These are phyloP conservation scores for Mus minutoides DNA, from an alignment of 2,797 vertebrate species.

Conservation along the genomic window DNA sequence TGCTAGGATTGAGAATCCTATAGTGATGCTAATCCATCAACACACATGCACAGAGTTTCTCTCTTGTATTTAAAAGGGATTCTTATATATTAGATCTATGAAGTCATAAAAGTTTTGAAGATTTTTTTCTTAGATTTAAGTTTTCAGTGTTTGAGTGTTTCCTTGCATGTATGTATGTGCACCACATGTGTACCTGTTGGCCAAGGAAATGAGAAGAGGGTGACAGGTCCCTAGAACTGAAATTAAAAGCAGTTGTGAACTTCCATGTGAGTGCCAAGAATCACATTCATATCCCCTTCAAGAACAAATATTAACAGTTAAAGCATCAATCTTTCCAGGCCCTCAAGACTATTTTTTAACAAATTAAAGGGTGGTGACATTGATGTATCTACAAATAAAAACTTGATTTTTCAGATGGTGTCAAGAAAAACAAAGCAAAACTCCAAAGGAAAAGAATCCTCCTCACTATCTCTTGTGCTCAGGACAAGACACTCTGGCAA, in stretches of 20 bases:
- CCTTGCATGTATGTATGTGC: not conserved
- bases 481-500: not conserved
- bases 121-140: not conserved
- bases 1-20: not conserved
- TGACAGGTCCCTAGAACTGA: not conserved
- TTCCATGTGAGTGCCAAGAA: not conserved
- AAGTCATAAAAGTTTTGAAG: not conserved
- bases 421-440: not conserved
- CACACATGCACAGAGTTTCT: not conserved
- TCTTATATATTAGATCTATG: not conserved
- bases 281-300: not conserved
- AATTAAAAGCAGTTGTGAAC: not conserved
- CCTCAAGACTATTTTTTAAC: conserved; percentile 23
- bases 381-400: conserved; percentile 46
- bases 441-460: not conserved
- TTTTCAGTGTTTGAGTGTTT: not conserved
- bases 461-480: not conserved
- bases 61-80: conserved; percentile 36
- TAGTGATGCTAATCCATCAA: not conserved
- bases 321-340: not conserved
- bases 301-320: not conserved
- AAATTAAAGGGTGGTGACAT: not conserved
- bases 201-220: no score
- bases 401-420: not conserved
- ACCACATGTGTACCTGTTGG: not conserved